Conservation (phyloP, 2,113 vertebrate genomes). For the Himantopus leucocephalus region DNA sequence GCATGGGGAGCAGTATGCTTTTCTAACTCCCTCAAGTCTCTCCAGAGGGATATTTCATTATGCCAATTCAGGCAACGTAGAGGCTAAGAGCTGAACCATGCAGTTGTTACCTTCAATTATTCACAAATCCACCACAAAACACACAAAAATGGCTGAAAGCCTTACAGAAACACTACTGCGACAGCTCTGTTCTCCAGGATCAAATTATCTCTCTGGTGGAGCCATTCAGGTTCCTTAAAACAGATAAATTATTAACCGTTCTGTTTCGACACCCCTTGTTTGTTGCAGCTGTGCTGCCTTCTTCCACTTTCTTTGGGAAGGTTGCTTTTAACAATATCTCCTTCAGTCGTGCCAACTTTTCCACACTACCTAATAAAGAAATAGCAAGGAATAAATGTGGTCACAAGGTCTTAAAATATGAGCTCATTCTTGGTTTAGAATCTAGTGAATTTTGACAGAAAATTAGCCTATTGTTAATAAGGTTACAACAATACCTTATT, state of each 20-base stretch:
- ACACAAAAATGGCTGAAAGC: not conserved
- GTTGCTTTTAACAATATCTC: not conserved
- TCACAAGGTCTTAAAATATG: not conserved
- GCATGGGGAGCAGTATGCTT: not conserved
- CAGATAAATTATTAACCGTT: not conserved
- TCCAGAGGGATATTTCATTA: not conserved
- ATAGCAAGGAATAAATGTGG: not conserved
- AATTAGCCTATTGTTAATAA: not conserved
- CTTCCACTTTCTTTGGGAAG: not conserved
- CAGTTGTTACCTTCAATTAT: constrained; percentile 26
- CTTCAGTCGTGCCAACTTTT: not conserved
- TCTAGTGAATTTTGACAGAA: not conserved
- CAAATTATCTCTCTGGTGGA: not conserved
- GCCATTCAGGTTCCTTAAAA: not conserved
- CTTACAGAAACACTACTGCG: rapidly evolving
- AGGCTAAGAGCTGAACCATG: not conserved
- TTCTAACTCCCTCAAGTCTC: not conserved
- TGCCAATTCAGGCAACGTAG: not conserved
- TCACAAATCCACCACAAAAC: not conserved
- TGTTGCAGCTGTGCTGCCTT: not conserved
- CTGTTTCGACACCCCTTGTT: not conserved
- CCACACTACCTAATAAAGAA: not conserved
- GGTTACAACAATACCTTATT: not conserved
- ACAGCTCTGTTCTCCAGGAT: not conserved
- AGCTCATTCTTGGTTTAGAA: not conserved